These are phyloP conservation scores for Wasmannia auropunctata DNA, from an alignment of 1,140 invertebrate species.

Conservation along the genomic window DNA sequence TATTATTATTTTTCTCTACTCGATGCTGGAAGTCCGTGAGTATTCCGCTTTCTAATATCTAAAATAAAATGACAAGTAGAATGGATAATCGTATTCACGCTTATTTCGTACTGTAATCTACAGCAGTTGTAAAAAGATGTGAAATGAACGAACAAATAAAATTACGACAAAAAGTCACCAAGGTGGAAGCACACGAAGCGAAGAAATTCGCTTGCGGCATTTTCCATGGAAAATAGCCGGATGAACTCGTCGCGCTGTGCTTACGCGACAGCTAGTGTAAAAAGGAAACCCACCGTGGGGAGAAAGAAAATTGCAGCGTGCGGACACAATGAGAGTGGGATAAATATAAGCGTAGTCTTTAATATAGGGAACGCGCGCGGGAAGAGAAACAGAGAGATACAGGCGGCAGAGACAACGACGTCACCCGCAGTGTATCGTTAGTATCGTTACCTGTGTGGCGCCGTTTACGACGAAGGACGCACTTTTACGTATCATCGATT, in stretches of 20 bases:
- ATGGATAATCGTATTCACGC: constrained; percentile 33
- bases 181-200: constrained; percentile 33
- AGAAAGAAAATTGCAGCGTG: constrained; percentile 47
- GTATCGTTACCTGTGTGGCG: not conserved
- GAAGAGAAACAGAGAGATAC: constrained; percentile 47
- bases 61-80: constrained; percentile 16
- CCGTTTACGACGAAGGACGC: constrained; percentile 68
- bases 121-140: not conserved
- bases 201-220: constrained; percentile 40
- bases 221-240: constrained; percentile 35
- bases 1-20: constrained; percentile 4
- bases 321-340: constrained; percentile 26
- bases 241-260: constrained; percentile 16
- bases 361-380: constrained; percentile 22
- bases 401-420: constrained; percentile 28
- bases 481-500: constrained; percentile 67
- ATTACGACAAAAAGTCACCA: not conserved
- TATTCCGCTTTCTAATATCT: constrained; percentile 54
- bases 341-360: constrained; percentile 18
- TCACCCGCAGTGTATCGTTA: constrained; percentile 62
- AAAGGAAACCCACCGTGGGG: constrained; percentile 8
- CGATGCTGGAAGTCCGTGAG: not conserved
- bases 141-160: not conserved
- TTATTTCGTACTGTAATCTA: not conserved
- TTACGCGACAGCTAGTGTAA: not conserved